A percentile compares a stretch with the other conserved stretches of the same genome.
phyloP scores from a whole-genome alignment of 2,888 invertebrate species.

The Amblyjoppa fuscipennis region DNA sequence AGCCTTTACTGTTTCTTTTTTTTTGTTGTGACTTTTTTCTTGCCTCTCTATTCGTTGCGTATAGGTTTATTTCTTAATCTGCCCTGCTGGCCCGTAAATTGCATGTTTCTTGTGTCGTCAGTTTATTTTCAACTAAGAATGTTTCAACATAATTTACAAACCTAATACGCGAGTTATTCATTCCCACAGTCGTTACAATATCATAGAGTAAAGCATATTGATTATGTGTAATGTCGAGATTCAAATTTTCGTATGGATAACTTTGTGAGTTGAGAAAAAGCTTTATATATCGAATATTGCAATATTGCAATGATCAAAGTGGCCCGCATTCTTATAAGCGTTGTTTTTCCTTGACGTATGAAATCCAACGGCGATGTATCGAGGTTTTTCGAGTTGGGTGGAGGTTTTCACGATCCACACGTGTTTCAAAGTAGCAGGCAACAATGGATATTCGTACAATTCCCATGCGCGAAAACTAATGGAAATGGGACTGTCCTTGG shows the following conservation, averaged over 20 bases:
- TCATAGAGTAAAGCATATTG: too few relatives aligned
- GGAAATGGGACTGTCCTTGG: slow-evolving; percentile 59
- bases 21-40: too few relatives aligned
- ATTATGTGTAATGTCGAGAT: slow-evolving; percentile 5
- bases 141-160: not conserved
- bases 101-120: too few relatives aligned
- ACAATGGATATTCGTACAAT: slow-evolving; percentile 80
- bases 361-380: slow-evolving; percentile 5
- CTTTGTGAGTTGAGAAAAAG: slow-evolving; percentile 28
- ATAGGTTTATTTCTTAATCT: too few relatives aligned
- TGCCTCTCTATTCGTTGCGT: too few relatives aligned
- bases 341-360: slow-evolving; percentile 1
- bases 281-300: slow-evolving; percentile 36
- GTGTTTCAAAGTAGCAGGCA: slow-evolving; percentile 70
- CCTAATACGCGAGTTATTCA: too few relatives aligned
- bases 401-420: slow-evolving; percentile 23
- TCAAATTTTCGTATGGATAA: not conserved
- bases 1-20: too few relatives aligned
- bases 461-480: slow-evolving; percentile 80
- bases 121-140: too few relatives aligned
- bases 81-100: too few relatives aligned
- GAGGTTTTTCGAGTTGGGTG: slow-evolving; percentile 33
- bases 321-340: not conserved
- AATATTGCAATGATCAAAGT: slow-evolving; percentile 44
- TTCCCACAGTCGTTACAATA: too few relatives aligned